Conservation (phyloP, 2,888 invertebrate genomes). For the Loripinus fragilis region DNA sequence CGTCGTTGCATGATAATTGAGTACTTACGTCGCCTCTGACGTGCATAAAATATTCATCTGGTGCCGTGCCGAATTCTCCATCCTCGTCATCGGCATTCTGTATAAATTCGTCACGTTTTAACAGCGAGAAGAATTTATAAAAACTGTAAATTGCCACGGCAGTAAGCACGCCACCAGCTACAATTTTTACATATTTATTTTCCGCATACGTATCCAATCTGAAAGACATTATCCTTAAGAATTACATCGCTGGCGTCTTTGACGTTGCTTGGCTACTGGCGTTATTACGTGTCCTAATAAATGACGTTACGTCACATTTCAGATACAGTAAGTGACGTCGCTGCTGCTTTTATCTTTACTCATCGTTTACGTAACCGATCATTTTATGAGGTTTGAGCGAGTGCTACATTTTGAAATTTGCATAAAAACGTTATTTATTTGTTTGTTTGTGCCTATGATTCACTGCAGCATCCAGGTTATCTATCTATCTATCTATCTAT, state of each 20-base stretch:
- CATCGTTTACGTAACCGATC: no score
- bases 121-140: conserved; percentile 20
- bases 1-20: no score
- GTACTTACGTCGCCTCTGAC: not conserved
- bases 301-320: not conserved
- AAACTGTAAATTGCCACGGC: conserved; percentile 28
- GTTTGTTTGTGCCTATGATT: no score
- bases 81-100: not conserved
- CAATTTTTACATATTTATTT: not conserved
- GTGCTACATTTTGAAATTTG: no score
- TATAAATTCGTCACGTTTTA: not conserved
- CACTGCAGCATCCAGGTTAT: no score
- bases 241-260: not conserved
- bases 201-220: not conserved
- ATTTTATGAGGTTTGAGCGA: no score
- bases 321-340: no score
- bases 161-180: conserved; percentile 24
- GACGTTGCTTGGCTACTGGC: not conserved
- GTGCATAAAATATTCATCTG: conserved; percentile 29
- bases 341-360: no score
- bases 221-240: not conserved
- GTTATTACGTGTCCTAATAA: not conserved
- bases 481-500: no score
- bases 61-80: not conserved
- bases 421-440: no score